Evolutionary conservation across 2,797 vertebrate genomes (phyloP), one percentile per base, ranked within the genome.

Genomic region (Periparus ater): DNA sequence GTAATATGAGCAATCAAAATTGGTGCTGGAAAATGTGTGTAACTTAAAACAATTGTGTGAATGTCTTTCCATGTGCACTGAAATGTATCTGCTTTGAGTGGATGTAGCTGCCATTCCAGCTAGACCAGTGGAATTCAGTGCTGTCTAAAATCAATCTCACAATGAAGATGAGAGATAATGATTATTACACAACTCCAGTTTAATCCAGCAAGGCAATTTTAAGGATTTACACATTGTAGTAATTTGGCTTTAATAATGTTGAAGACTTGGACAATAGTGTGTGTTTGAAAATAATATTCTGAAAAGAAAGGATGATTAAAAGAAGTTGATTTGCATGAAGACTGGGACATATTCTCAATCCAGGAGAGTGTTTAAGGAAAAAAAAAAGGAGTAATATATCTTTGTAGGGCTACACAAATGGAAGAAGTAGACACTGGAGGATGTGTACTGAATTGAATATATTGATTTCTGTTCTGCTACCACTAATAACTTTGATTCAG

Each of bases 381-480:
- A 55, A 48, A 30, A n/a, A 22, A n/a, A 5, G 4, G 8, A 62
- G 13, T 32, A 58, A 14, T 30, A 9, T 78, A 9, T 87, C 36
- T 81, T 72, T 53, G 32, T 21, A 51, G 30, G 22, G 20, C 45
- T 70, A 42, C 22, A 76, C 8, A 87, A 73, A 66, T 85, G 67
- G 36, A 79, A 82, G 47, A 57, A 62, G 13, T 9, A 77, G 63
- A 40, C 82, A 50, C 44, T 88, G 53, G 36, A 85, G 54, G 55
- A 51, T 74, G 20, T 68, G 23, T 65, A 38, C 44, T 55, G 55
- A 89, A 91, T 75, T 70, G 53, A 83, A 60, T 72, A 68, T 68
- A 86, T 66, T 73, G 78, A 89, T 94, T 85, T 88, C 10, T 83
- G 17, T 88, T 84, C 55, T 83, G 51, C 89, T 88, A 34, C 44